Evolutionary conservation across 2,888 invertebrate genomes (phyloP).

Genomic region (Eupelmus urozonus): DNA sequence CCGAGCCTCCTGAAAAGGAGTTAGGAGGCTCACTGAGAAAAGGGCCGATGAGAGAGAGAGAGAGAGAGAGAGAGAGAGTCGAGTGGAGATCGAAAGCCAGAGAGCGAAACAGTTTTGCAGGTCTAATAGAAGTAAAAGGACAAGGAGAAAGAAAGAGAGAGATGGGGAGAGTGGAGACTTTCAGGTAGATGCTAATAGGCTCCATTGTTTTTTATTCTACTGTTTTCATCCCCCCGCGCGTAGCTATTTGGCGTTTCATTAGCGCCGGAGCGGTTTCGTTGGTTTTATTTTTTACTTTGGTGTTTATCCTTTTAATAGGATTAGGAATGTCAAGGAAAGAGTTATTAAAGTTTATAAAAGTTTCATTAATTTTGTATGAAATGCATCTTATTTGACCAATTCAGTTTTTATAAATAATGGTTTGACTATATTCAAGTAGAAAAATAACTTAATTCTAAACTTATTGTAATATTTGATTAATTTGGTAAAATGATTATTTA

Average conservation of each 20-base stretch:
- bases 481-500: too few species aligned
- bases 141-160: too few species aligned
- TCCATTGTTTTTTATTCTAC: background rate
- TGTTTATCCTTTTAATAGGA: too few species aligned
- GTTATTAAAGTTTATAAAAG: too few species aligned
- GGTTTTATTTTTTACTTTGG: background rate
- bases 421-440: too few species aligned
- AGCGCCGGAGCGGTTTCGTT: background rate
- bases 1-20: constrained; percentile 50
- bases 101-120: background rate
- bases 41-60: background rate
- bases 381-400: too few species aligned
- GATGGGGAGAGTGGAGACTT: constrained; percentile 6
- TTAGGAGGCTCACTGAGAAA: constrained; percentile 4
- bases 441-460: too few species aligned
- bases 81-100: background rate
- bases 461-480: too few species aligned
- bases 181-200: constrained; percentile 21
- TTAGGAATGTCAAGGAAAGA: too few species aligned
- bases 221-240: constrained; percentile 4
- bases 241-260: background rate
- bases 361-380: too few species aligned
- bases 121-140: background rate
- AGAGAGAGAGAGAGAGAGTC: constrained; percentile 1
- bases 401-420: too few species aligned